Evolutionary conservation across 1,140 invertebrate species (phyloP), one percentile per base, ranked within the genome.

Genomic region (Aphelinus certus): DNA sequence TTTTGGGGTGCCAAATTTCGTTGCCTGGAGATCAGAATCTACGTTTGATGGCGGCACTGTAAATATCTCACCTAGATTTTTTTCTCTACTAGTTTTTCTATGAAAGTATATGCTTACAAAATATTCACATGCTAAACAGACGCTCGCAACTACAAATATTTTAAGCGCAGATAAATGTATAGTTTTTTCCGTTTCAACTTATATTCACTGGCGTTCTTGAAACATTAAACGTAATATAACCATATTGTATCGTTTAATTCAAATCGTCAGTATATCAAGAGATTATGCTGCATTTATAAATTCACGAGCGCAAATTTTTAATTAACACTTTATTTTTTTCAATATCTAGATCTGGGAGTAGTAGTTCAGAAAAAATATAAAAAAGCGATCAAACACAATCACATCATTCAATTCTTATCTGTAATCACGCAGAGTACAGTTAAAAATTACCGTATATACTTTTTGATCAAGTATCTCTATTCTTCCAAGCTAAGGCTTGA

Each of bases 371-470:
- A 51, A 2, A 60, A 60, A 7, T 56, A 72, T 72, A 72, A 55
- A 73, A 51, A n/a, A 73, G 64, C 57, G 49, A 67, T 73, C 64
- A 67, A 73, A 73, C 67, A 67, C 71, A 73, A 73, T 73, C 71
- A 73, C 57, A 26, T 26, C 26, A 26, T 26, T 61, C 61, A 53
- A 73, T 67, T 73, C 55, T 66, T 45, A 66, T n/a, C 71, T 66
- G n/a, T 45, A 47, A 67, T 73, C 53, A 73, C 45, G 43, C 49
- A 58, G 10, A 67, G 47, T 67, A 67, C 48, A 73, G 71, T 58
- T 53, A 67, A 67, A 53, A 73, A 75, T 56, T 69, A 68, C 64
- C 66, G 56, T 49, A 67, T 76, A 68, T 76, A 76, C 56, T 71
- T 26, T 71, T 3, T 72, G 7, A 73, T 67, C 2, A 47, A 71